Evolutionary conservation across 2,797 vertebrate genomes (phyloP), one percentile per base, ranked within the genome.

Genomic region (Lepilemur septentrionalis): DNA sequence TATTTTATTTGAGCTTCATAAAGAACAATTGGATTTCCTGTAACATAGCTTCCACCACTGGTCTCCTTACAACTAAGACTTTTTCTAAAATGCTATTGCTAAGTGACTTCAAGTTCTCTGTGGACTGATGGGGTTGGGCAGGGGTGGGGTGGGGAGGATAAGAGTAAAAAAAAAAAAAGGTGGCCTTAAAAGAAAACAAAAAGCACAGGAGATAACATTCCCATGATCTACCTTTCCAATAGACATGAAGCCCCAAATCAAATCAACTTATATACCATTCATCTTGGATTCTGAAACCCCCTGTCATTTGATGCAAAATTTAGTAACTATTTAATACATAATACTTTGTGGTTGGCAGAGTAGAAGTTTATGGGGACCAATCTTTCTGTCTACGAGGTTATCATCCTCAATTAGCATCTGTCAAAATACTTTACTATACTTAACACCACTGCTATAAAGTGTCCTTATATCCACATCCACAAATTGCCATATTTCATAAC

Each of bases 111-210:
- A 79, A 14, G 28, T 75, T 65, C 52, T 94, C 23, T 89, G 13
- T 63, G 22, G 43, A 89, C 18, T 22, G 2, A 78, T 67, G 55
- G 41, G 7, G 57, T 20, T 0, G 46, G 46, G 46, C 11, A 11
- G 46, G 2, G 46, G 46, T 38, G 46, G 6, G 50, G 17, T 32
- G 23, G 15, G 1, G 7, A 9, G 11, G 88, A 59, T 18, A 38
- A 83, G 13, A 52, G 32, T 18, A 2, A 7, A 20, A 11, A 89
- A 20, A 11, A 89, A 28, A 46, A 83, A 67, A 76, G 28, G 72
- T 48, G 55, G 88, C 63, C n/a, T 88, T 85, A 80, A 95, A 93
- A 93, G 61, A 83, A 92, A 85, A 25, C 14, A 81, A 88, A 73
- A 92, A 85, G 30, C 14, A 81, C 85, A 73, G 52, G 35, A 82